Evolutionary conservation across 1,140 invertebrate species (phyloP), one percentile per base, ranked within the genome.

Genomic region (Lepidotrigona ventralis): DNA sequence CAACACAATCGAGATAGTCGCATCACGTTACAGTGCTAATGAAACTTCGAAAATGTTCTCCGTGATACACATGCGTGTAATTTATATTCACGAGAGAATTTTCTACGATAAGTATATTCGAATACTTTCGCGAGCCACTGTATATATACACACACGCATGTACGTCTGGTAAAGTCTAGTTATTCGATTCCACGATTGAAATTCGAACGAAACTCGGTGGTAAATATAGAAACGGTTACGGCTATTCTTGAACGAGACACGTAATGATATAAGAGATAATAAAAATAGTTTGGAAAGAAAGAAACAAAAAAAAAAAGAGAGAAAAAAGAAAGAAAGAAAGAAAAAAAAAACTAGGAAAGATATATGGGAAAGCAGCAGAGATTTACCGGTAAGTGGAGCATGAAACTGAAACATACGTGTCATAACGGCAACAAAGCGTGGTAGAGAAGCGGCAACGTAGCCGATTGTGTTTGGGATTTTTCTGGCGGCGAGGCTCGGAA

Each of bases 391-490:
- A 92, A 93, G 91, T 93, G 89, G 92, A 93, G 91, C 92, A 89
- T 91, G 89, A 92, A 91, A 91, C 88, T 86, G 90, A 90, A 89
- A 90, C 83, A 80, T 71, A 73, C 86, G 88, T 90, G 91, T 91
- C 87, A 90, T 89, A 91, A 90, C 88, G 86, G 79, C 86, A 85
- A 85, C 83, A 75, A 84, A 84, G 88, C 77, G 60, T 54, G 58
- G 76, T 70, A 79, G 58, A 79, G 58, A 87, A 86, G 87, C 68
- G 90, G 91, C 92, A 91, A 92, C 91, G 89, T 86, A 87, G 92
- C 87, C 90, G 88, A 93, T 92, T 93, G 92, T 93, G 92, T 91
- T 92, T 91, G 89, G 90, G 88, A 91, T 92, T 90, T 92, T 92
- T 91, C 90, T 90, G 89, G 85, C 85, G 86, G 84, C 86, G 83